Conservation (phyloP, 2,113 vertebrate species). For the Theristicus caerulescens region DNA sequence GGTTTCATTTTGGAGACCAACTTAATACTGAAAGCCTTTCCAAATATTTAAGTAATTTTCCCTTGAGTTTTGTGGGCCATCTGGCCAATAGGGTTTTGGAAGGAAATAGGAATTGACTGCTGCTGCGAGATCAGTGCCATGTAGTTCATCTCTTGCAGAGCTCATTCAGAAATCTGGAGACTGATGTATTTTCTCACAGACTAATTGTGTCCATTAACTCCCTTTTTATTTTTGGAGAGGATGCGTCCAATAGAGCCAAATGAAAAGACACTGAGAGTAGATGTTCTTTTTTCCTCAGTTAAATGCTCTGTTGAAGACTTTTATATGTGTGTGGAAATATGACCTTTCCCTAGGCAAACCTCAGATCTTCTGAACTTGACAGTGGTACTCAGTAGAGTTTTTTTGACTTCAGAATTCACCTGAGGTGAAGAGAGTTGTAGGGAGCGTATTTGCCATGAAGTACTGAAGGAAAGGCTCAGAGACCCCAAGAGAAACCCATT, state of each 20-base stretch:
- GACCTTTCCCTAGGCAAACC: not conserved
- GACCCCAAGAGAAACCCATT: not conserved
- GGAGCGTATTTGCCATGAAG: not conserved
- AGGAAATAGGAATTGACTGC: not conserved
- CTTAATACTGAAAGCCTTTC: conserved; percentile 15
- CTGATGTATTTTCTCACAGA: not conserved
- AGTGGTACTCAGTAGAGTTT: not conserved
- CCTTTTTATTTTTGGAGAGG: conserved; percentile 20
- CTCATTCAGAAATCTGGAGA: conserved; percentile 29
- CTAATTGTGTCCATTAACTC: conserved; percentile 10
- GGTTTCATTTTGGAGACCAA: conserved; percentile 23
- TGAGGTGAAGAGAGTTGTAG: not conserved
- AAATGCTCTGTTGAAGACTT: not conserved
- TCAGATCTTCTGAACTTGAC: not conserved
- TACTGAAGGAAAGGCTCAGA: not conserved
- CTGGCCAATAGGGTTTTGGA: conserved; percentile 53
- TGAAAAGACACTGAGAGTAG: not conserved
- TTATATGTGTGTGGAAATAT: not conserved
- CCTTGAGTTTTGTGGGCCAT: conserved; percentile 27
- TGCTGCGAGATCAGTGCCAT: conserved; percentile 22
- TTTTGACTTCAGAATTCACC: not conserved
- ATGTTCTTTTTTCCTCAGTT: not conserved
- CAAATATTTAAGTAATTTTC: conserved; percentile 6
- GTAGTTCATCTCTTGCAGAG: conserved; percentile 6
- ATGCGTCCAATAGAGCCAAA: not conserved